A percentile compares a stretch with the other conserved stretches of the same genome.
phyloP scores from a whole-genome alignment of 2,888 invertebrate species.

The Dimorphilus gyrociliatus region DNA sequence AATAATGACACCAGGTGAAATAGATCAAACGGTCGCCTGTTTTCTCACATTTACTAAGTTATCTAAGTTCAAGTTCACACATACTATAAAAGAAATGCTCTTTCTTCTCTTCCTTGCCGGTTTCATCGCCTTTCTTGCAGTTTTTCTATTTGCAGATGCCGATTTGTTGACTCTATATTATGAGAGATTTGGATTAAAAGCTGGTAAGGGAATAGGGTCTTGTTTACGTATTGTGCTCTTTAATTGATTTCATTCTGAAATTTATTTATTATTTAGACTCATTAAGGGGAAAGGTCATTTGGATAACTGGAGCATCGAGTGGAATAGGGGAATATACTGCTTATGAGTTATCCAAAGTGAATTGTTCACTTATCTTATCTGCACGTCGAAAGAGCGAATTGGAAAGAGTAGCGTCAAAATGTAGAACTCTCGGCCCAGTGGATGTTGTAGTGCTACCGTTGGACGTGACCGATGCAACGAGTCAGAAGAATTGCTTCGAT shows the following conservation, averaged over 20 bases:
- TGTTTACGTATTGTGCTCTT: too few species aligned
- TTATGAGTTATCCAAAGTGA: constrained; percentile 46
- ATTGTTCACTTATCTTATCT: constrained; percentile 51
- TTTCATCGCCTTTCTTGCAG: too few species aligned
- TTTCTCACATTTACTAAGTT: too few species aligned
- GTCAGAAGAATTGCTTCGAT: constrained; percentile 48
- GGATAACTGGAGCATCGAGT: constrained; percentile 68
- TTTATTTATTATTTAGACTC: too few species aligned
- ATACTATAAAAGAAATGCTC: too few species aligned
- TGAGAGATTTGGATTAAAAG: constrained; percentile 17
- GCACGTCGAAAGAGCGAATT: constrained; percentile 50
- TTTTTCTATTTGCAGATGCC: constrained; percentile 20
- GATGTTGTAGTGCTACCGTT: constrained; percentile 49
- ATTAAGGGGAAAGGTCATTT: constrained; percentile 54
- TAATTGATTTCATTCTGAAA: too few species aligned
- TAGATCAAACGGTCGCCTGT: too few species aligned
- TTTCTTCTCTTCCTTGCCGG: too few species aligned
- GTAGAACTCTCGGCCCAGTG: constrained; percentile 34
- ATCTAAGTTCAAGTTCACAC: too few species aligned
- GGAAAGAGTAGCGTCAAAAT: constrained; percentile 49
- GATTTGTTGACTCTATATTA: constrained; percentile 20
- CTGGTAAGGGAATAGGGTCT: too few species aligned
- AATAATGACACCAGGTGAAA: too few species aligned
- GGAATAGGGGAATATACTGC: constrained; percentile 63
- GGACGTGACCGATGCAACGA: constrained; percentile 47